A percentile compares a stretch with the other conserved stretches of the same genome.
phyloP scores from a whole-genome alignment of 1,140 invertebrate genomes.

The Tetranychus cinnabarinus region DNA sequence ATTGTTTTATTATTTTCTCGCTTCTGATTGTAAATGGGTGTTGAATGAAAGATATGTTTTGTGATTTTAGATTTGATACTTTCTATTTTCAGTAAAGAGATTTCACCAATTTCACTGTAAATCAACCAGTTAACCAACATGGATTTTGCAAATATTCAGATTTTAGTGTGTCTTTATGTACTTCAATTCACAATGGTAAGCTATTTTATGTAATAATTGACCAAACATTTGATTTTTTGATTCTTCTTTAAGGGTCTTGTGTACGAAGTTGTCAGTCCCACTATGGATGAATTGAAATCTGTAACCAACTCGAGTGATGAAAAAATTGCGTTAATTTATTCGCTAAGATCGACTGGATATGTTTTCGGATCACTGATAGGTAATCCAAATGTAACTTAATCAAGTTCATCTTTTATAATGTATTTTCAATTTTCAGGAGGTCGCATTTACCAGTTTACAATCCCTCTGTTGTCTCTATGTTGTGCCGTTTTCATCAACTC shows the following conservation, averaged over 20 bases:
- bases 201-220: too few relatives aligned
- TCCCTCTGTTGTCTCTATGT: background rate
- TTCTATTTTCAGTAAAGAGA: too few relatives aligned
- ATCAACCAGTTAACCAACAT: too few relatives aligned
- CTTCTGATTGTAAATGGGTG: too few relatives aligned
- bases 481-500: background rate
- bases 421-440: background rate
- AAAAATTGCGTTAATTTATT: background rate
- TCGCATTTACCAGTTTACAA: background rate
- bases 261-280: background rate
- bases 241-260: background rate
- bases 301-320: background rate
- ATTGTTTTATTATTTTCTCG: too few relatives aligned
- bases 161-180: too few relatives aligned
- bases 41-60: too few relatives aligned
- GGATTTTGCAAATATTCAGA: too few relatives aligned
- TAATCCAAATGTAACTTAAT: background rate
- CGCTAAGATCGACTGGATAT: background rate
- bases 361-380: background rate
- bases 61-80: too few relatives aligned
- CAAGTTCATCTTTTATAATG: background rate
- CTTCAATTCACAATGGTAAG: too few relatives aligned
- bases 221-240: background rate
- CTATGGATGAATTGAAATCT: background rate
- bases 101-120: too few relatives aligned